A percentile compares a stretch with the other conserved stretches of the same genome.
These are phyloP conservation scores for Polyommatus iphigenia DNA, from an alignment of 2,888 invertebrate species.

Conservation along the genomic window DNA sequence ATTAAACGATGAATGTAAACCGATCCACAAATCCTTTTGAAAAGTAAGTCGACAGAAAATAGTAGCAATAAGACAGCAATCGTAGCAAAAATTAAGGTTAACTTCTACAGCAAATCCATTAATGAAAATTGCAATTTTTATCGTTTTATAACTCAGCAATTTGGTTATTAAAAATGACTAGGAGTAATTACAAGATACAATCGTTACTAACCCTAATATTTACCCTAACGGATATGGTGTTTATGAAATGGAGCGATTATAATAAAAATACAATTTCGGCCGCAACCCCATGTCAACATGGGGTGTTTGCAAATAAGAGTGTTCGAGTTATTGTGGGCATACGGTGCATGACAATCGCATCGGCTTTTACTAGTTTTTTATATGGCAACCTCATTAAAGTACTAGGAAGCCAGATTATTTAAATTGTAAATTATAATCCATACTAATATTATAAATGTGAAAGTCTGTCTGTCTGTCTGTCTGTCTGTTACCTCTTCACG, in stretches of 20 bases:
- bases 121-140: neutral
- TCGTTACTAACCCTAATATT: slow-evolving; percentile 63
- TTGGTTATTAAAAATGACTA: slow-evolving; percentile 39
- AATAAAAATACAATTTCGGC: slow-evolving; percentile 80
- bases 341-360: slow-evolving; percentile 24
- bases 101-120: neutral
- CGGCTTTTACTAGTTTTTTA: neutral
- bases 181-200: slow-evolving; percentile 59
- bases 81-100: neutral
- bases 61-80: no score
- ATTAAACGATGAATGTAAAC: no score
- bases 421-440: neutral
- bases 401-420: neutral
- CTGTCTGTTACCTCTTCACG: no score
- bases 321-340: slow-evolving; percentile 17
- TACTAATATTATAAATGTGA: no score
- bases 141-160: neutral
- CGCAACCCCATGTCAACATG: slow-evolving; percentile 66
- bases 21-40: no score
- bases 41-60: no score
- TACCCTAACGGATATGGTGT: slow-evolving; percentile 64
- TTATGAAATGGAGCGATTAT: slow-evolving; percentile 73
- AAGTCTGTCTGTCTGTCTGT: no score
- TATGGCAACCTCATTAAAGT: neutral
- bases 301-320: slow-evolving; percentile 60